phyloP scores from a whole-genome alignment of 2,888 invertebrate genomes.

The Drosophila peninsularis region DNA sequence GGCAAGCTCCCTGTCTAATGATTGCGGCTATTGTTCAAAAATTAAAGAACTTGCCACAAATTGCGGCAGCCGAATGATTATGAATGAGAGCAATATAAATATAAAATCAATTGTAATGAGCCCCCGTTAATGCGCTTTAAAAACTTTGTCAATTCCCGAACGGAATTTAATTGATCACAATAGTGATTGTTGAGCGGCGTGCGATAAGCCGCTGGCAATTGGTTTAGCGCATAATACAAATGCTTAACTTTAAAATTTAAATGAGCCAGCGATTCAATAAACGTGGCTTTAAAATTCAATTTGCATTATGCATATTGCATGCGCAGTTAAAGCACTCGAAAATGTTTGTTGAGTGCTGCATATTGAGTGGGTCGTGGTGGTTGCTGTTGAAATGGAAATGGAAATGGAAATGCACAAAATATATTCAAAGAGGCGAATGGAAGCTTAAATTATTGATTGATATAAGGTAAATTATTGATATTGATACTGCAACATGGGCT shows the following conservation, averaged over 20 bases:
- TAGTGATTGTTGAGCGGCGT: conserved; percentile 9
- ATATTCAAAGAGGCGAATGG: not conserved
- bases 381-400: not conserved
- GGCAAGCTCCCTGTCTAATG: conserved; percentile 42
- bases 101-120: conserved; percentile 8
- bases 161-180: conserved; percentile 30
- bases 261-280: conserved; percentile 12
- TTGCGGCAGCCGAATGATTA: conserved; percentile 6
- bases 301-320: conserved; percentile 1
- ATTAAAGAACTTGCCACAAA: conserved; percentile 20
- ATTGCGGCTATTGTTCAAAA: conserved; percentile 27
- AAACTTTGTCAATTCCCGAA: conserved; percentile 14
- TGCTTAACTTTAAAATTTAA: conserved; percentile 19
- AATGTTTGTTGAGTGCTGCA: not conserved
- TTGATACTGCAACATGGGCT: not conserved
- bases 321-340: not conserved
- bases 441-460: not conserved
- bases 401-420: not conserved
- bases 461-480: not conserved
- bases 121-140: too few species aligned
- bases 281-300: not conserved
- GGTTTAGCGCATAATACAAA: conserved; percentile 11
- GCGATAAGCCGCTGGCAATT: conserved; percentile 18
- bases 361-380: not conserved
- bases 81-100: conserved; percentile 15